phyloP scores from a whole-genome alignment of 2,113 vertebrate genomes.

The Carassius carassius region DNA sequence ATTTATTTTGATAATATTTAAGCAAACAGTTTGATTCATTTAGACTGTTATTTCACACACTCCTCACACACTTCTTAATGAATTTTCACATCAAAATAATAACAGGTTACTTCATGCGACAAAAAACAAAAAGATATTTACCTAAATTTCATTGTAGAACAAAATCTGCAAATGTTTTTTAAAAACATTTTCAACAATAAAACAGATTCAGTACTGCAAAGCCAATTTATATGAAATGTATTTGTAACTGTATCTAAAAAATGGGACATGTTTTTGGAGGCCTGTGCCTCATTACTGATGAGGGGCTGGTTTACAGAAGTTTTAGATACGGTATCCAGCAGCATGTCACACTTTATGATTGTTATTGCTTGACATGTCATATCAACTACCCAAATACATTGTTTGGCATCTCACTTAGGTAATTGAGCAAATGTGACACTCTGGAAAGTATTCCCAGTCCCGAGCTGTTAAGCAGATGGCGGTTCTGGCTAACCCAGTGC shows the following conservation, averaged over 20 bases:
- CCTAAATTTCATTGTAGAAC: too few species aligned
- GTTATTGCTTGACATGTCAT: background rate
- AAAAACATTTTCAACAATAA: background rate
- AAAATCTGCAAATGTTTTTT: too few species aligned
- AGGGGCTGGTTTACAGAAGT: background rate
- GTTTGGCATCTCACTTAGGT: background rate
- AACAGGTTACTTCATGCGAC: too few species aligned
- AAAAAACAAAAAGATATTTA: too few species aligned
- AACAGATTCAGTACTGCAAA: background rate
- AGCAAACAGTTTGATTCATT: too few species aligned
- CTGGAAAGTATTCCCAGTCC: slow-evolving; percentile 23
- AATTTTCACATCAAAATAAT: too few species aligned
- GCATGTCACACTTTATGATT: background rate
- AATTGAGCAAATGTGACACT: slow-evolving; percentile 34
- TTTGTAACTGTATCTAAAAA: background rate
- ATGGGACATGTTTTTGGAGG: background rate
- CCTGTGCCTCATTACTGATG: too few species aligned
- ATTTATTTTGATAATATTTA: too few species aligned
- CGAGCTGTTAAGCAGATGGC: slow-evolving; percentile 63
- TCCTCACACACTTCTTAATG: too few species aligned
- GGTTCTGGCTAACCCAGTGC: slow-evolving; percentile 49
- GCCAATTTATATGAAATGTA: background rate
- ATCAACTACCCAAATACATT: background rate
- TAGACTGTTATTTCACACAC: too few species aligned
- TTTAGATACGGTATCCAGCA: background rate